Percentiles rank a stretch among this genome's conserved stretches.
Evolutionary conservation across 2,113 vertebrate species (phyloP).

Genomic region (Sisor rabdophorus): DNA sequence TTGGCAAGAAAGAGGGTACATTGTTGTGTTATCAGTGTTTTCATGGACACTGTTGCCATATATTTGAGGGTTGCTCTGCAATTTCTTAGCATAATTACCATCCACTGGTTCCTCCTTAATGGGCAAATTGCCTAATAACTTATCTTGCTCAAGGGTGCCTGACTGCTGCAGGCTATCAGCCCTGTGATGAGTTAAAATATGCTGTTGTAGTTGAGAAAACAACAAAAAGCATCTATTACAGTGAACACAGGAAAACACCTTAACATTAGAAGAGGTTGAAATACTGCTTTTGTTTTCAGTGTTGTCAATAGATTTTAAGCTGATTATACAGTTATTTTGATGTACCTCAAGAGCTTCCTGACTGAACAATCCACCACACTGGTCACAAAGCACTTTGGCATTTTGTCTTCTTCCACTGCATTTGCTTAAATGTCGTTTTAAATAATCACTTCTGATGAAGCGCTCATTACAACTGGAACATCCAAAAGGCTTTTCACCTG

Average conservation of each 20-base stretch:
- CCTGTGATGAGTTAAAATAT: slow-evolving; percentile 66
- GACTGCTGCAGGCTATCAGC: slow-evolving; percentile 50
- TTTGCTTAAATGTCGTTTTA: slow-evolving; percentile 64
- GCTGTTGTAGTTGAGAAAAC: slow-evolving; percentile 73
- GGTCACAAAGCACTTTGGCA: slow-evolving; percentile 56
- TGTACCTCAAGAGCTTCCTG: slow-evolving; percentile 50
- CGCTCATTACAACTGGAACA: slow-evolving; percentile 65
- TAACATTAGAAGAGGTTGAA: slow-evolving; percentile 38
- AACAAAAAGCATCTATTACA: slow-evolving; percentile 68
- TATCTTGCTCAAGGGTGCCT: slow-evolving; percentile 52
- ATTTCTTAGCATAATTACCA: slow-evolving; percentile 40
- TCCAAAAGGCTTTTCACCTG: slow-evolving; percentile 67
- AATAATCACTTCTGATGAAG: slow-evolving; percentile 70
- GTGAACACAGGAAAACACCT: slow-evolving; percentile 69
- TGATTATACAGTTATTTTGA: slow-evolving; percentile 49
- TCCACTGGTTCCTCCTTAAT: slow-evolving; percentile 65
- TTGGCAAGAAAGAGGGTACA: slow-evolving; percentile 54
- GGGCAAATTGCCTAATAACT: slow-evolving; percentile 51
- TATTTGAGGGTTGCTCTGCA: slow-evolving; percentile 22
- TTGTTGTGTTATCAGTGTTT: slow-evolving; percentile 37
- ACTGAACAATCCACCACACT: slow-evolving; percentile 61
- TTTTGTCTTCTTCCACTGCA: slow-evolving; percentile 49
- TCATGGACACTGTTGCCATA: slow-evolving; percentile 30
- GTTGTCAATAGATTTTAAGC: slow-evolving; percentile 23
- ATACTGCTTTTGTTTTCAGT: slow-evolving; percentile 14